Evolutionary conservation across 2,888 invertebrate species (phyloP).

Genomic region (Cheilosia impressa): DNA sequence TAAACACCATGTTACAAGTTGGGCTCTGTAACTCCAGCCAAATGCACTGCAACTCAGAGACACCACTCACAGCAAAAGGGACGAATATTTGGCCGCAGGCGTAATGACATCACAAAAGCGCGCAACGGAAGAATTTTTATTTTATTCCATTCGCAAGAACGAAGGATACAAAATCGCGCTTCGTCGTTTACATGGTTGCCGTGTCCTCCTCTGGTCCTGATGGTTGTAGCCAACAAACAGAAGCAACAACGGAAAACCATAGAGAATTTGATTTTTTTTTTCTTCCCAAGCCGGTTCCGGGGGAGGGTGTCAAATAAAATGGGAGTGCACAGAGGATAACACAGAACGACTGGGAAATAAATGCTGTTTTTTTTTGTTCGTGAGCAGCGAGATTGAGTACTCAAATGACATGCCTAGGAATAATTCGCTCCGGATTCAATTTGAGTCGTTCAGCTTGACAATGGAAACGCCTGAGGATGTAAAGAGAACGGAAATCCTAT

Average conservation of each 20-base stretch:
- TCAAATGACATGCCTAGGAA: slow-evolving; percentile 63
- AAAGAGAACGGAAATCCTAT: slow-evolving; percentile 19
- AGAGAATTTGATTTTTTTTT: slow-evolving; percentile 12
- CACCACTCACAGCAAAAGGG: slow-evolving; percentile 67
- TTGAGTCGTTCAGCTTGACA: slow-evolving; percentile 55
- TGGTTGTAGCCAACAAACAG: slow-evolving; percentile 27
- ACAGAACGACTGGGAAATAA: slow-evolving; percentile 44
- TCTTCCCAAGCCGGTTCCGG: slow-evolving; percentile 35
- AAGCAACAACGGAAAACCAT: slow-evolving; percentile 34
- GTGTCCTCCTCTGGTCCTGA: slow-evolving; percentile 19
- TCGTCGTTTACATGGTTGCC: slow-evolving; percentile 40
- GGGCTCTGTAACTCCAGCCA: slow-evolving; percentile 19
- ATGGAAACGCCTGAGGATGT: slow-evolving; percentile 42
- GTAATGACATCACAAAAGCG: slow-evolving; percentile 76
- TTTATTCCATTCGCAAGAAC: slow-evolving; percentile 44
- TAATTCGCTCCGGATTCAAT: slow-evolving; percentile 43
- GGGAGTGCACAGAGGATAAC: slow-evolving; percentile 47
- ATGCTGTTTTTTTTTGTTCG: slow-evolving; percentile 24
- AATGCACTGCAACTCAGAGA: slow-evolving; percentile 56
- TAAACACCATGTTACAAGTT: slow-evolving; percentile 58
- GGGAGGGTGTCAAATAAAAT: slow-evolving; percentile 67
- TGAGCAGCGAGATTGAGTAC: slow-evolving; percentile 36
- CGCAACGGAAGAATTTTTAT: slow-evolving; percentile 72
- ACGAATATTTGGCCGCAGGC: slow-evolving; percentile 77
- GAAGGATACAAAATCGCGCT: slow-evolving; percentile 42